Evolutionary conservation across 1,140 invertebrate genomes (phyloP).

Genomic region (Euura saliciscinereae): DNA sequence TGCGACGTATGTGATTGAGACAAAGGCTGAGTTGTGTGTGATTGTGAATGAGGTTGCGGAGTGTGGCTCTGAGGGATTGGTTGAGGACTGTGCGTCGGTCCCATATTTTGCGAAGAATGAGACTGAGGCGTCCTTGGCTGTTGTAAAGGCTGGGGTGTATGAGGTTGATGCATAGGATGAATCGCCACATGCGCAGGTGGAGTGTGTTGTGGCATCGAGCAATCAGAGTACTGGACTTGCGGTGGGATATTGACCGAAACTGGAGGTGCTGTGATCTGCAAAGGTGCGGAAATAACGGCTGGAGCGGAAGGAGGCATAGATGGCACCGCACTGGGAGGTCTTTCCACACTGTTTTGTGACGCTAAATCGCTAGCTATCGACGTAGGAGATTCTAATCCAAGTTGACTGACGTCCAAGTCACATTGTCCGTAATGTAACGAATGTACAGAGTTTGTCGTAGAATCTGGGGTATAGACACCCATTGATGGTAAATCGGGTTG

Average conservation of each 20-base stretch:
- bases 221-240: slow-evolving; percentile 51
- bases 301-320: slow-evolving; percentile 48
- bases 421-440: slow-evolving; percentile 80
- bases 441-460: slow-evolving; percentile 83
- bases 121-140: slow-evolving; percentile 52
- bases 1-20: slow-evolving; percentile 60
- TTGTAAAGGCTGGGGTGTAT: slow-evolving; percentile 49
- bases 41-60: slow-evolving; percentile 44
- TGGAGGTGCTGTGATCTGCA: slow-evolving; percentile 46
- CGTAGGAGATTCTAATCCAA: slow-evolving; percentile 85
- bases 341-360: slow-evolving; percentile 75
- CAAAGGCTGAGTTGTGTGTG: slow-evolving; percentile 44
- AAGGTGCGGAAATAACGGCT: slow-evolving; percentile 42
- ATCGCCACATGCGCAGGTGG: slow-evolving; percentile 44
- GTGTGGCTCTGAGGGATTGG: slow-evolving; percentile 52
- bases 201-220: slow-evolving; percentile 49
- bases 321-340: slow-evolving; percentile 57
- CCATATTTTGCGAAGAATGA: slow-evolving; percentile 50
- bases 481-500: slow-evolving; percentile 74
- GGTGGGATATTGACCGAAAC: slow-evolving; percentile 47
- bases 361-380: slow-evolving; percentile 86
- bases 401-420: slow-evolving; percentile 82
- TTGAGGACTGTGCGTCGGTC: slow-evolving; percentile 53
- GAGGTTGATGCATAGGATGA: slow-evolving; percentile 52
- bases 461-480: slow-evolving; percentile 84